Percentiles rank a stretch among this genome's conserved stretches.
Evolutionary conservation across 2,113 vertebrate species (phyloP).

Genomic region (Patagioenas fasciata): DNA sequence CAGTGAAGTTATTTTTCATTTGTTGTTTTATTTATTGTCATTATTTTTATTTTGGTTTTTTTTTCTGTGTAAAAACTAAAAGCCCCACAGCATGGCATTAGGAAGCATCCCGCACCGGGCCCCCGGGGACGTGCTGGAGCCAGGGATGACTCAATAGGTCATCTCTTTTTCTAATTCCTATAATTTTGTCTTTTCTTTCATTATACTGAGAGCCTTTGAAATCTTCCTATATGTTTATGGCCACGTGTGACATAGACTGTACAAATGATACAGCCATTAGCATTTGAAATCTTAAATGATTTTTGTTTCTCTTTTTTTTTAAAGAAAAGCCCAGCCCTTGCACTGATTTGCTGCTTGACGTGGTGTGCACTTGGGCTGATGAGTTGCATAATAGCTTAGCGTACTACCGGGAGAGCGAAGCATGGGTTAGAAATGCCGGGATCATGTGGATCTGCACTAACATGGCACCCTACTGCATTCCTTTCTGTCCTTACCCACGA

Average conservation of each 20-base stretch:
- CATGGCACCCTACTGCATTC: not conserved
- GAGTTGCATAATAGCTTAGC: slow-evolving; percentile 52
- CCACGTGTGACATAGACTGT: rapidly evolving
- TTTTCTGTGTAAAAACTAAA: not conserved
- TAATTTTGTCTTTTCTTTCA: not conserved
- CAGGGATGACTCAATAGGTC: slow-evolving; percentile 54
- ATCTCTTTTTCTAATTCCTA: not conserved
- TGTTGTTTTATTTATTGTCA: not conserved
- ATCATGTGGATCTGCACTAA: not conserved
- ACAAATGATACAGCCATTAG: rapidly evolving
- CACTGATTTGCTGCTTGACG: not conserved
- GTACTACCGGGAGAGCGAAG: not conserved
- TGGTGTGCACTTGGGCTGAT: not conserved
- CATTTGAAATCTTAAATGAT: not conserved
- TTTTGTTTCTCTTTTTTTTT: not conserved
- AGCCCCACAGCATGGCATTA: not conserved
- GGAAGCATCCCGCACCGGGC: slow-evolving; percentile 16
- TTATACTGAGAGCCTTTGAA: not conserved
- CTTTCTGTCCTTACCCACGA: rapidly evolving
- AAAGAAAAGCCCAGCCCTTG: not conserved
- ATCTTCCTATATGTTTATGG: not conserved
- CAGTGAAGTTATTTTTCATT: not conserved
- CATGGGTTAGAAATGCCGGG: not conserved
- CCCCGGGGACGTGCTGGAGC: not conserved
- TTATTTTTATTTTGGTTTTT: not conserved